Base-by-base conservation (phyloP, 92 coral and sea anemone species). In the Desmophyllum pertusum region DNA sequence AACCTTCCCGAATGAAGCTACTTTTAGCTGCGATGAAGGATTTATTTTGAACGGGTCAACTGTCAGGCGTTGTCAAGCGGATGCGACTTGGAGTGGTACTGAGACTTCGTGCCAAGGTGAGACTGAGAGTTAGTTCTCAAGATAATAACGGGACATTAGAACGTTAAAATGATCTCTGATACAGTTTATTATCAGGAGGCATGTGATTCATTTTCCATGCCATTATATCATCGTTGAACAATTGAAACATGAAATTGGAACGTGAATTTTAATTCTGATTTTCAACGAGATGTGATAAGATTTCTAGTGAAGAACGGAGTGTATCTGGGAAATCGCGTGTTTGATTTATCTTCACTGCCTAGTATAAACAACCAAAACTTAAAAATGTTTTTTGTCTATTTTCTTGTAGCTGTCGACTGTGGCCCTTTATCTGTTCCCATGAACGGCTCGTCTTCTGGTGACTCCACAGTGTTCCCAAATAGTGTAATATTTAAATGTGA, bases 21-120 rank as follows among this genome's bases (percentile, higher is more conserved):
- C 3, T 7, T 90, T 90, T 76, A 19, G 25, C 8, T 90, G 93
- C 41, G 84, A 90, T 18, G 69, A 61, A 3, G 93, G 93, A 11
- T 90, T 90, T 38, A 23, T 65, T 18, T 46, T 90, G 11, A 48
- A 18, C 2, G 93, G 93, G 0, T 81, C 91, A 6, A 52, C 33
- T 19, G 41, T 30, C 3, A 68, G 93, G 35, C 57, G 30, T 7
- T 90, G 93, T 65, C 85, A 68, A 52, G 75, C 91, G 3, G 61
- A 81, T 74, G 67, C 90, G 6, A 66, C 35, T 33, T 84, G 88
- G 88, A 66, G 69, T 63, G 88, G 88, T 15, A 27, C 37, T 5
- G 21, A 27, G 11, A 76, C 88, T 0, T 13, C 75, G 53, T 84
- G 88, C 29, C 37, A 76, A 41, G 88, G 88, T 76, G 59, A 59